Evolutionary conservation across 2,797 vertebrate genomes (phyloP).

Genomic region (Serranus cabrilla): DNA sequence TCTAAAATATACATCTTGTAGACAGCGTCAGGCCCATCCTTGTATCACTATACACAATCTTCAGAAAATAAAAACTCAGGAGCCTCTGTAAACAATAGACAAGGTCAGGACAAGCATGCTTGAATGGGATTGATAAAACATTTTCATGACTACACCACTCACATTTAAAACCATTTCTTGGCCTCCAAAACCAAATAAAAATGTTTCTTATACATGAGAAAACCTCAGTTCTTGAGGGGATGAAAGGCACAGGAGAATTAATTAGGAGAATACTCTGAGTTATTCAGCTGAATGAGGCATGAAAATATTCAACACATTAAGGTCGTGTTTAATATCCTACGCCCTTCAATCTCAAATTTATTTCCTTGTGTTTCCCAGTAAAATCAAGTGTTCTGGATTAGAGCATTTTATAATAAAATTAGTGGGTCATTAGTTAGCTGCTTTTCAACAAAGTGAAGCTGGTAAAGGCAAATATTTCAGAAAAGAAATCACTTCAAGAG

Average conservation of each 20-base stretch:
- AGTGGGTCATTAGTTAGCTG: slow-evolving; percentile 29
- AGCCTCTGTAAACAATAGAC: slow-evolving; percentile 53
- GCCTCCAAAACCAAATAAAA: slow-evolving; percentile 46
- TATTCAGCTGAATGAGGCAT: slow-evolving; percentile 19
- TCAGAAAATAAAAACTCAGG: slow-evolving; percentile 41
- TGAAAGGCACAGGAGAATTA: slow-evolving; percentile 74
- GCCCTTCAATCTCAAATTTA: neutral
- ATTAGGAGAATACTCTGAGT: slow-evolving; percentile 24
- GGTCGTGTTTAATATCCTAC: slow-evolving; percentile 38
- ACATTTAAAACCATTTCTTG: slow-evolving; percentile 51
- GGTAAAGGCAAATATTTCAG: slow-evolving; percentile 17
- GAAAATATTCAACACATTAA: slow-evolving; percentile 5
- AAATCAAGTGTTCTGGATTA: slow-evolving; percentile 29
- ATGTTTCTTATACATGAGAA: slow-evolving; percentile 14
- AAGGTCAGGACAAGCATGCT: slow-evolving; percentile 25
- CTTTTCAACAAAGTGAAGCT: slow-evolving; percentile 24
- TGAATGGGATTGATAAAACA: slow-evolving; percentile 39
- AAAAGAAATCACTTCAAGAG: slow-evolving; percentile 13
- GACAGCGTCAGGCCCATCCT: slow-evolving; percentile 22
- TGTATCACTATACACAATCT: slow-evolving; percentile 34
- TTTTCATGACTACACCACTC: neutral
- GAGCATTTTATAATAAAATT: slow-evolving; percentile 9
- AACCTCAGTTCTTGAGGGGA: slow-evolving; percentile 35
- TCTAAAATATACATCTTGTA: slow-evolving; percentile 60
- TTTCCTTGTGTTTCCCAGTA: slow-evolving; percentile 6